Base-by-base conservation (phyloP, 2,888 invertebrate species). In the Perdita meconis region DNA sequence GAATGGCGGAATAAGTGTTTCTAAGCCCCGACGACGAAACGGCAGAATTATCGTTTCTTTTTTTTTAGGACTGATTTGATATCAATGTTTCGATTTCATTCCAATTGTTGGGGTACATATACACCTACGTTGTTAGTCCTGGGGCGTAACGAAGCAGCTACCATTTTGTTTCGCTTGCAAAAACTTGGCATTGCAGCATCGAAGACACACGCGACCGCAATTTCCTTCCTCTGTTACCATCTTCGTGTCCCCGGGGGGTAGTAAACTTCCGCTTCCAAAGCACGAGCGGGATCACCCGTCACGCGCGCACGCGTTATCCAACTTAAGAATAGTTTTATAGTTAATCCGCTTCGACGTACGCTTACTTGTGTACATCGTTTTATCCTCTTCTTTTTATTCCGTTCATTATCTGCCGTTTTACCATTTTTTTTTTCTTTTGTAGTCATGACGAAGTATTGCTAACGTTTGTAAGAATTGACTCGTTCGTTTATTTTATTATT, bases 381-480 rank as follows among this genome's bases (percentile, higher is more conserved):
- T 61, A 69, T 61, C 30, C 10, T 34, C 13, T 22, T 8, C 72
- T 56, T 55, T 60, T 60, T 47, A 50, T 38, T n/a, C 30, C 34
- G 16, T 36, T 71, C 44, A 57, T 83, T 73, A 78, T 63, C 79
- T 66, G 66, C 77, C 75, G 44, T 76, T 80, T 70, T 66, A 64
- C 75, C 75, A 50, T 78, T 80, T 69, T 63, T 68, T 57, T 57
- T 76, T 56, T n/a, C n/a, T 60, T 69, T 82, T 82, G 77, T 85
- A 77, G 78, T 86, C 76, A 63, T 81, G 79, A 84, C 79, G 64
- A 80, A 86, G 84, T 88, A 88, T 88, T 88, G 88, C 88, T 86
- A 88, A 88, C 84, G 88, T 88, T 89, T 77, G 76, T 84, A 85
- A 86, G 85, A 89, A 89, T 89, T 89, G 89, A 89, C 89, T 87